These are phyloP conservation scores for Drosophila santomea DNA, from an alignment of 1,140 invertebrate species.

Conservation along the genomic window DNA sequence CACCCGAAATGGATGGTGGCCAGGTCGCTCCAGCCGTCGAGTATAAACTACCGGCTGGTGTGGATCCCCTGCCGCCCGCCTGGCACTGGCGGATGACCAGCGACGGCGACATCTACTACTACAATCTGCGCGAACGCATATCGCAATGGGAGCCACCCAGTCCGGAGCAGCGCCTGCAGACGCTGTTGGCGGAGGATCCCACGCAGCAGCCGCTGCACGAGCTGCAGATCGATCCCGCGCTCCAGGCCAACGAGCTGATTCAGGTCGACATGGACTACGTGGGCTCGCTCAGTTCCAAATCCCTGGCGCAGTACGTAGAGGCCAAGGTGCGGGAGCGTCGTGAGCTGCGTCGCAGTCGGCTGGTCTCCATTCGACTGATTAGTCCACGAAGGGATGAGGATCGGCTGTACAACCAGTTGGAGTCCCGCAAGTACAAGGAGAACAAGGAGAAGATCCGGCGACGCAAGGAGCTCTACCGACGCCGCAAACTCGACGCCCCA, in stretches of 20 bases:
- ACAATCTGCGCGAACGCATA: constrained; percentile 92
- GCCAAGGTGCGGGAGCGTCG: constrained; percentile 58
- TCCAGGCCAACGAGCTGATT: constrained; percentile 35
- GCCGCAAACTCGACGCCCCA: constrained; percentile 51
- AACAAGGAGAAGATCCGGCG: constrained; percentile 91
- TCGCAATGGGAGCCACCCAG: constrained; percentile 95
- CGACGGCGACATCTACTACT: constrained; percentile 95
- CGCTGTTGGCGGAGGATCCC: constrained; percentile 54
- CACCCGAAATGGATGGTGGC: constrained; percentile 70
- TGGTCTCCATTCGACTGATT: constrained; percentile 89
- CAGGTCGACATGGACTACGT: constrained; percentile 40
- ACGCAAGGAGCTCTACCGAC: constrained; percentile 87
- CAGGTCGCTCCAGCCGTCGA: constrained; percentile 41
- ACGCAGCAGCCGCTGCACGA: constrained; percentile 34
- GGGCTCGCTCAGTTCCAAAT: constrained; percentile 35
- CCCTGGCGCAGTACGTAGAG: constrained; percentile 55
- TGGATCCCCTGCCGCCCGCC: constrained; percentile 89
- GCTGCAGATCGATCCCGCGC: constrained; percentile 39
- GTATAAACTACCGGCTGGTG: constrained; percentile 86
- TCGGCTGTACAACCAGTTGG: constrained; percentile 88
- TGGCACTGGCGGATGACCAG: constrained; percentile 94
- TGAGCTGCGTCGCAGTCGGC: constrained; percentile 58
- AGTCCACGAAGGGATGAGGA: constrained; percentile 92
- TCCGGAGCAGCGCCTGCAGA: constrained; percentile 53
- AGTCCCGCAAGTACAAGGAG: constrained; percentile 89